Base-by-base conservation (phyloP, 2,888 invertebrate genomes). In the Stenotaenia linearis region DNA sequence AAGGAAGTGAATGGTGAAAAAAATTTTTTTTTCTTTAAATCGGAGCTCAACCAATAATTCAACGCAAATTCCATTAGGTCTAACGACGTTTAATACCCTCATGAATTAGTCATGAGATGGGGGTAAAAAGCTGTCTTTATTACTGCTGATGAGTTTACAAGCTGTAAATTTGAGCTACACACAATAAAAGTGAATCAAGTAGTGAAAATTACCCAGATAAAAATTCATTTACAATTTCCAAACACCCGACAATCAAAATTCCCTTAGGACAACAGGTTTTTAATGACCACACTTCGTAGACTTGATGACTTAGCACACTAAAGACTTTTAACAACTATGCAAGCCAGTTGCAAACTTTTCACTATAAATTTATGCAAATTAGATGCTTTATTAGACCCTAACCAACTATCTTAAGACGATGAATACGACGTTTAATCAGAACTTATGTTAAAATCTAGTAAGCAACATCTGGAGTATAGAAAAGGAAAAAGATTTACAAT, bases 71-170 rank as follows among this genome's bases (percentile, higher is more conserved):
- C 61, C 61, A 61, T 61, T 61, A 61, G 61, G 23, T 23, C 61
- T 61, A 61, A 61, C 61, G 61, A 61, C 7, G 61, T 61, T 61
- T 61, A 61, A 61, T 61, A 61, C 61, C 61, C 25, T 61, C 61
- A 61, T 61, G 61, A 61, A 61, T 61, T 61, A 61, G 61, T 61
- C 61, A 61, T 61, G 61, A 61, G 61, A 61, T 61, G 61, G 23
- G 61, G 21, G 25, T 25, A 61, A 61, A 45, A 25, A 21, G 21
- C 61, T 61, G 61, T 61, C 61, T 61, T 61, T 61, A 61, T 61
- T 61, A 61, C 61, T 61, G 61, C 61, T 61, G 61, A 61, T 61
- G 61, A 61, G 61, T 61, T 61, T 61, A 61, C 61, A 61, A 61
- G 61, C 61, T 61, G 61, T 61, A 61, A 61, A 61, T 61, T 61